Evolutionary conservation across 1,140 invertebrate genomes (phyloP).

Genomic region (Drosophila tani): DNA sequence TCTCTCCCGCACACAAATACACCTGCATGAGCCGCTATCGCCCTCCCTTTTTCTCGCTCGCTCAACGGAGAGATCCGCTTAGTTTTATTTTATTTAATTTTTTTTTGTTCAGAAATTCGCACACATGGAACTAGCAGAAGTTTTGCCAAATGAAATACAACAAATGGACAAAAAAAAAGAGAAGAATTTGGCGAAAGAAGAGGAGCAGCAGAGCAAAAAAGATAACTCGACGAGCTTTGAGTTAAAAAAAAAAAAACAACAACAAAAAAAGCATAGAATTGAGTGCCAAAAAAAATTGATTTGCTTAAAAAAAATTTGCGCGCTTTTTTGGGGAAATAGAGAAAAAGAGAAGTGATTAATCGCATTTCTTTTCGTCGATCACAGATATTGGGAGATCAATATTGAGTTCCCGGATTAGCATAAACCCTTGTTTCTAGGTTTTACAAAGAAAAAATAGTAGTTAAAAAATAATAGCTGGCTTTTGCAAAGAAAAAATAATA

Average conservation of each 20-base stretch:
- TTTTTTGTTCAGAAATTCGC: constrained; percentile 34
- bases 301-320: constrained; percentile 36
- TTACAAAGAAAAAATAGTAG: constrained; percentile 28
- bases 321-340: constrained; percentile 26
- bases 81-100: constrained; percentile 11
- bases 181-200: constrained; percentile 61
- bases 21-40: constrained; percentile 24
- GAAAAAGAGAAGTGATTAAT: constrained; percentile 18
- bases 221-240: constrained; percentile 48
- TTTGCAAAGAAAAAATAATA: too few relatives aligned
- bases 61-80: constrained; percentile 29
- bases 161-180: constrained; percentile 34
- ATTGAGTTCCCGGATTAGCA: constrained; percentile 6
- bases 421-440: background rate
- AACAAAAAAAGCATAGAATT: constrained; percentile 43
- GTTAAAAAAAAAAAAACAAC: constrained; percentile 46
- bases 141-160: constrained; percentile 29
- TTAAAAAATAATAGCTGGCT: too few relatives aligned
- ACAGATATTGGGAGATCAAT: constrained; percentile 11
- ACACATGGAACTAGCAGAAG: constrained; percentile 41
- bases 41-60: constrained; percentile 9
- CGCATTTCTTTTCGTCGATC: constrained; percentile 17
- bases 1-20: constrained; percentile 47
- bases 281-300: constrained; percentile 27
- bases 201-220: constrained; percentile 35